phyloP scores from a whole-genome alignment of 2,888 invertebrate species.

The Drosophila formosana region DNA sequence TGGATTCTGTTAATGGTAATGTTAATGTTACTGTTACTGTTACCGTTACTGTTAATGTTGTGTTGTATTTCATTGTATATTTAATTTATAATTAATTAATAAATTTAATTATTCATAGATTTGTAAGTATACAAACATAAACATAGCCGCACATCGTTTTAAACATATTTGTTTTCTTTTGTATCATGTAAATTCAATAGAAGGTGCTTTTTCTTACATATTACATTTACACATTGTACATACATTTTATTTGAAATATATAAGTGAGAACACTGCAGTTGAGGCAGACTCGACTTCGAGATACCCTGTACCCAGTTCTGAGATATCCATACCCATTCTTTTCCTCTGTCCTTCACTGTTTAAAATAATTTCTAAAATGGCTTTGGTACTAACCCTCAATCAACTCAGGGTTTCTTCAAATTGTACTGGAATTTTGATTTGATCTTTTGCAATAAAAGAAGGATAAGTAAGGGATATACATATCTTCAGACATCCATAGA shows the following conservation, averaged over 20 bases:
- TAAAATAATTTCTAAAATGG: neutral
- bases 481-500: neutral
- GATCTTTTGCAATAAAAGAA: neutral
- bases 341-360: neutral
- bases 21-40: slow-evolving; percentile 55
- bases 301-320: slow-evolving; percentile 27
- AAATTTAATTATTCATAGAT: slow-evolving; percentile 70
- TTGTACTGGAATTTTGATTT: neutral
- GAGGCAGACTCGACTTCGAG: slow-evolving; percentile 7
- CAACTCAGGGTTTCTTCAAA: neutral
- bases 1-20: slow-evolving; percentile 50
- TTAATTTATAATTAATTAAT: slow-evolving; percentile 73
- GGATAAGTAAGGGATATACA: neutral
- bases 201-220: slow-evolving; percentile 48
- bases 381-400: too few relatives aligned
- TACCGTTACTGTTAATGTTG: slow-evolving; percentile 49
- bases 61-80: slow-evolving; percentile 67
- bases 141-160: slow-evolving; percentile 68
- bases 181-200: slow-evolving; percentile 56
- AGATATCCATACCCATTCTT: neutral
- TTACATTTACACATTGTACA: slow-evolving; percentile 70
- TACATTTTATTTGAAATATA: slow-evolving; percentile 31
- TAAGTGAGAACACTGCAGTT: slow-evolving; percentile 7
- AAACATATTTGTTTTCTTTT: slow-evolving; percentile 15
- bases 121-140: slow-evolving; percentile 66